Percentiles rank a stretch among this genome's conserved stretches.
Evolutionary conservation across 2,888 invertebrate species (phyloP).

Genomic region (Tachina fera): DNA sequence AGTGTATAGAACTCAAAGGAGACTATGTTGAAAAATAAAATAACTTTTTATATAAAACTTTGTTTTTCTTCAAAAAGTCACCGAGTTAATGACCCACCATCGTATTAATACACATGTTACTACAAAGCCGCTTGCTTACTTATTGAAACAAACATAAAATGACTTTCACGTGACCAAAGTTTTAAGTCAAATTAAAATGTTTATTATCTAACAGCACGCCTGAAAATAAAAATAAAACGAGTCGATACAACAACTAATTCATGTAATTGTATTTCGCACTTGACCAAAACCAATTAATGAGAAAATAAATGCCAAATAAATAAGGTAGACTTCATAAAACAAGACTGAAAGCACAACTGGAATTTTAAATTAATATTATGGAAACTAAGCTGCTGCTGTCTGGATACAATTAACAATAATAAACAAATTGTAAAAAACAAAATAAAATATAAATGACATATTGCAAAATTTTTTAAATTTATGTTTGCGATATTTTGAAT

Average conservation of each 20-base stretch:
- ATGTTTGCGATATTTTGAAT: no score
- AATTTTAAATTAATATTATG: constrained; percentile 20
- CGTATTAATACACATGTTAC: neutral
- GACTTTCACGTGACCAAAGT: constrained; percentile 12
- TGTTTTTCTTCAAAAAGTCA: no score
- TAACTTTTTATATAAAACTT: no score
- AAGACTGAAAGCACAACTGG: neutral
- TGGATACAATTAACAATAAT: no score
- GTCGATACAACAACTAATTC: neutral
- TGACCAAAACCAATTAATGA: constrained; percentile 15
- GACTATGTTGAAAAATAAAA: no score
- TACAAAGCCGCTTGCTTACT: neutral
- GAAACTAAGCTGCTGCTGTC: neutral
- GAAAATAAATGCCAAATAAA: constrained; percentile 17
- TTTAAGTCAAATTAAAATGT: neutral
- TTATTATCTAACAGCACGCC: neutral
- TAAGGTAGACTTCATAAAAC: neutral
- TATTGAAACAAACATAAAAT: neutral
- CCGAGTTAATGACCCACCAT: no score
- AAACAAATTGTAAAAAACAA: no score
- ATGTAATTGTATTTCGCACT: constrained; percentile 10
- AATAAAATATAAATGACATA: no score
- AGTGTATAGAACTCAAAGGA: no score
- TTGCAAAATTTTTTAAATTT: no score
- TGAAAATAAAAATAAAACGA: neutral